Evolutionary conservation across 2,888 invertebrate genomes (phyloP), one percentile per base, ranked within the genome.

Genomic region (Gryllus longicercus): DNA sequence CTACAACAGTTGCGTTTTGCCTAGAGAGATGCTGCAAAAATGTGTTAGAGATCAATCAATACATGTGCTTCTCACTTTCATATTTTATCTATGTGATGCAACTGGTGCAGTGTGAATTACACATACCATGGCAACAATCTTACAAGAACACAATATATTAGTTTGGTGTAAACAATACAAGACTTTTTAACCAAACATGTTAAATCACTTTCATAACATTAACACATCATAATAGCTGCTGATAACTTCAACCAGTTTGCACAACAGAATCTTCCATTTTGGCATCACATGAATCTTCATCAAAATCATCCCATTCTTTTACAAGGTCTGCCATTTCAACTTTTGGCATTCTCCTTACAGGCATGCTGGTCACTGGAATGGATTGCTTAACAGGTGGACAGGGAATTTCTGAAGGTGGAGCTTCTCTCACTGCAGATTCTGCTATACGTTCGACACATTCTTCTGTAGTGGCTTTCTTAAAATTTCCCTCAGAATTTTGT

Each of bases 231-330:
- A 38, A 38, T 38, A 38, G 38, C 38, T 38, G 38, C 38, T 38
- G 38, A 63, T 8, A 63, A 63, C 63, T 18, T 63, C 63, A 63
- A 63, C 63, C 63, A 63, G 16, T 63, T 63, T 63, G 38, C 38
- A 38, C 63, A 63, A 63, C n/a, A 63, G 63, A 18, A 63, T 63
- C n/a, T 63, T 63, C 11, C n/a, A 63, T 63, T 63, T 63, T 63
- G 16, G 16, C 63, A 63, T 77, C 77, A 77, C 77, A 14, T 49
- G 49, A 77, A 49, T 78, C 78, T 51, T 81, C 81, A 78, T 81
- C 81, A 80, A 81, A 79, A 38, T 81, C 81, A 63, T 81, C 81
- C 81, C 81, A 81, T n/a, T 81, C 81, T 75, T 80, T 80, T 51
- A 81, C 76, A 18, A 81, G 78, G 18, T 81, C 81, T 74, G 78